Evolutionary conservation across 2,888 invertebrate species (phyloP), one percentile per base, ranked within the genome.

Genomic region (Ochropleura plecta): DNA sequence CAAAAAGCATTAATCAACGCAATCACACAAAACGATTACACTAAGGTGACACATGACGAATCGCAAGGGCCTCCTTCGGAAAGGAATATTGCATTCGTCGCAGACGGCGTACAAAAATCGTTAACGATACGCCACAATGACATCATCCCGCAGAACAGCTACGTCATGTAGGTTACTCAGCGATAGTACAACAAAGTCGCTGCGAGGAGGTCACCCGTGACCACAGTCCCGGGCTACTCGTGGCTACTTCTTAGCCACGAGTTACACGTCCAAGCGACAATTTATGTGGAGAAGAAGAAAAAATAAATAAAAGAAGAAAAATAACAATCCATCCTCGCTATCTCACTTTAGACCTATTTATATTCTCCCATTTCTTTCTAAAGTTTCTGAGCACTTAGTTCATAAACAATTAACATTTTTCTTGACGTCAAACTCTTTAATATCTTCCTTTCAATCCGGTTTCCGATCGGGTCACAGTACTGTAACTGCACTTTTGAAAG

Each of bases 81-180:
- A 48, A 18, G 12, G 12, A 30, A 68, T 44, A 78, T 44, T 70
- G 60, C 60, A 70, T 55, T 53, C n/a, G 14, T 78, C n/a, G 1
- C 48, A 44, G 49, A 78, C 55, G 76, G 14, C 57, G 16, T 60
- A 14, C 5, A n/a, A n/a, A 46, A 20, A 70, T 76, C 78, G n/a
- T 69, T 69, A 78, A 51, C 60, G 53, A 69, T 53, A 59, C 53
- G 42, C 59, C 78, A 60, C 40, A 7, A 9, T 62, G 71, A 79
- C 76, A 62, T 60, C 44, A 70, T n/a, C 44, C 14, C 6, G 16
- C 14, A 30, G 57, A 63, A 62, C n/a, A n/a, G 48, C 53, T 62
- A 42, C 55, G 16, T 55, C 79, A 71, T 76, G 51, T 55, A 63
- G 30, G 79, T 79, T 76, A 79, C 44, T 78, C 30, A 78, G 49